phyloP scores from a whole-genome alignment of 2,113 vertebrate species.

The Corythaixoides concolor region DNA sequence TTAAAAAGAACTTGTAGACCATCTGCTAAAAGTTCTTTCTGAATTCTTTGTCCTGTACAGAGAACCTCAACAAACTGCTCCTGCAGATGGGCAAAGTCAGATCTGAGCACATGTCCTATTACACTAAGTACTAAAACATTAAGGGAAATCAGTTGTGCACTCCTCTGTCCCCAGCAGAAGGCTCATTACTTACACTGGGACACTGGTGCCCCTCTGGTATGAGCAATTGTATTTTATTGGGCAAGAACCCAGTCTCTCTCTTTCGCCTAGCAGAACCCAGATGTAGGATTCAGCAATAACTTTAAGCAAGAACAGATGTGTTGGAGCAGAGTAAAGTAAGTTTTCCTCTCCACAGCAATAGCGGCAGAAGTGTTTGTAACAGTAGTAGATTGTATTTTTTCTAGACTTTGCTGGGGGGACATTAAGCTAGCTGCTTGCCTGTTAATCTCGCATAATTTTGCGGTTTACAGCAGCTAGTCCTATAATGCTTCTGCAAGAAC shows the following conservation, averaged over 20 bases:
- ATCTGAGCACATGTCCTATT: not conserved
- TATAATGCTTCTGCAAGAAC: not conserved
- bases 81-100: not conserved
- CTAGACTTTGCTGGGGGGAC: not conserved
- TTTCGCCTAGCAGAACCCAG: conserved; percentile 27
- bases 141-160: not conserved
- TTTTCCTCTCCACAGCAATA: not conserved
- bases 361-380: not conserved
- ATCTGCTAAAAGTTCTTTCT: not conserved
- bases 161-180: not conserved
- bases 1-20: not conserved
- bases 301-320: conserved; percentile 54
- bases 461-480: not conserved
- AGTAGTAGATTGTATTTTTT: not conserved
- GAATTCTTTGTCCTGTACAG: not conserved
- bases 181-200: not conserved
- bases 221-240: conserved; percentile 5
- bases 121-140: not conserved
- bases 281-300: conserved; percentile 27
- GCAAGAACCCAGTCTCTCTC: not conserved
- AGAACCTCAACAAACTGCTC: not conserved
- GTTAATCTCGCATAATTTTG: not conserved
- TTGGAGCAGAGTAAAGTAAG: not conserved
- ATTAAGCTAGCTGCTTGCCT: not conserved
- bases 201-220: not conserved